Conservation (phyloP, 2,888 invertebrate genomes). For the Scaptomyza parva region DNA sequence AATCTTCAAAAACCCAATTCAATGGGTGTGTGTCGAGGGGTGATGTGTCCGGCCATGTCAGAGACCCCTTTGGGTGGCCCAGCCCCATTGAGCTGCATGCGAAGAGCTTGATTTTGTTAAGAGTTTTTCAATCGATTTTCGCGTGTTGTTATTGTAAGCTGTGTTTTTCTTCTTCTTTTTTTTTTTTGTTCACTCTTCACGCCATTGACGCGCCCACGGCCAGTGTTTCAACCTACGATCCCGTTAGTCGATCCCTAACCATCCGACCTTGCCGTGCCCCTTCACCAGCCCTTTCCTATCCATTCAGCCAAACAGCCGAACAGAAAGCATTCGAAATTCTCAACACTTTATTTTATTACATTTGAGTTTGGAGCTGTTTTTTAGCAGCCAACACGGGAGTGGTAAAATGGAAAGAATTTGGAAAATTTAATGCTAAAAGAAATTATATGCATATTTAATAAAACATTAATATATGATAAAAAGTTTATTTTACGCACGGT, state of each 20-base stretch:
- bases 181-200: constrained; percentile 59
- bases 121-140: constrained; percentile 69
- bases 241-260: constrained; percentile 7
- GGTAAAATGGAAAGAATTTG: background rate
- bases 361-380: constrained; percentile 48
- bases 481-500: too few relatives aligned
- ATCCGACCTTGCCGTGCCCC: background rate
- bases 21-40: background rate
- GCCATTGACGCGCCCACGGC: constrained; percentile 59
- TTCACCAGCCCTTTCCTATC: constrained; percentile 3
- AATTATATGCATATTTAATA: too few relatives aligned
- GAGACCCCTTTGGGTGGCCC: constrained; percentile 11
- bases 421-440: background rate
- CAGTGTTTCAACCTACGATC: constrained; percentile 17
- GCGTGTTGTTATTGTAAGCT: constrained; percentile 39
- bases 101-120: constrained; percentile 59
- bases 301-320: constrained; percentile 46
- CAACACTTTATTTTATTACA: constrained; percentile 81
- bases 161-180: constrained; percentile 32
- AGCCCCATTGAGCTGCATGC: constrained; percentile 37
- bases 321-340: constrained; percentile 59
- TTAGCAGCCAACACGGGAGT: constrained; percentile 38
- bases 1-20: constrained; percentile 49
- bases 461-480: too few relatives aligned
- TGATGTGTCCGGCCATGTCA: constrained; percentile 1